Base-by-base conservation (phyloP, 2,113 vertebrate genomes). In the Lichenostomus cassidix region DNA sequence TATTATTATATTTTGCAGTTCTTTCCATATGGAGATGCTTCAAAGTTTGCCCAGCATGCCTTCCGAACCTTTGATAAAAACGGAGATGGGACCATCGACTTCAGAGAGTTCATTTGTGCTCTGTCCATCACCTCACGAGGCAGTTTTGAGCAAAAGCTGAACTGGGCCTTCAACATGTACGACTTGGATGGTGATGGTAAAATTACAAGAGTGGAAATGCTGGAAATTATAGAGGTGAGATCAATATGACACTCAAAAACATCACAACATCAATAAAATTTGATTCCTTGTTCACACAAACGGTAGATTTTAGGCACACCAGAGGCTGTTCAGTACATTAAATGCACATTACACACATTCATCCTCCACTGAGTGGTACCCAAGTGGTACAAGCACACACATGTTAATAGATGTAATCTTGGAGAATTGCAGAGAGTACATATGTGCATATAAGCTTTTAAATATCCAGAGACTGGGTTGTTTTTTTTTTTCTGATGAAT, bases 121-220 rank as follows among this genome's bases (percentile, higher is more conserved):
- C 96, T 99, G 92, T 99, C 99, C 97, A 99, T 99, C 98, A 99
- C 99, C 86, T 99, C 99, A 49, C 97, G 99, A 74, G 99, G 99
- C 90, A 99, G 99, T 95, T 99, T 99, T 44, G 99, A 99, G 98
- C 99, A 99, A 98, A 99, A 99, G 95, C 98, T 99, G 79, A 99
- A 99, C 97, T 99, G 99, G 99, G 99, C 99, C 94, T 99, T 99
- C 97, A 99, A 99, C 97, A 99, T 99, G 99, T 99, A 99, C 0
- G 99, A 99, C 97, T 97, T 99, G 97, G 99, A 99, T 23, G 99
- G 99, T 15, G 99, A 99, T 6, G 99, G 99, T 97, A 99, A 99
- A 98, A 99, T 99, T 97, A 99, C 99, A 87, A 97, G 99, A 75
- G 99, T 99, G 97, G 99, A 99, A 97, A 99, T 99, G 99, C 98